Base-by-base conservation (phyloP, 2,113 vertebrate species). In the Antennarius striatus region DNA sequence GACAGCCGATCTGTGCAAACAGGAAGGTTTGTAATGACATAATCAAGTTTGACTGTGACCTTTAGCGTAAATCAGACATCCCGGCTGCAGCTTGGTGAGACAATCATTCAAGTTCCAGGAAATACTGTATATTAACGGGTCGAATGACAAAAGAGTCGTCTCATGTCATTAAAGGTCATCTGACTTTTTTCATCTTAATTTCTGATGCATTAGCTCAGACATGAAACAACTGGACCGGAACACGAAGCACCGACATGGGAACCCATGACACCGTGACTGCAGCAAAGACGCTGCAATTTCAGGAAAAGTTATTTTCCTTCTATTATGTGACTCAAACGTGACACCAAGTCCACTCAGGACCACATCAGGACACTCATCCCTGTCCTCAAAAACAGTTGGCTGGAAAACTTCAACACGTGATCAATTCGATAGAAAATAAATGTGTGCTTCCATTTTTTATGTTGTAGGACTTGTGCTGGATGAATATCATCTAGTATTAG, bases 101-200 rank as follows among this genome's bases (percentile, higher is more conserved):
- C 32, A 36, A 1, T 36, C 32, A 36, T 36, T 36, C 32, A 2
- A 7, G 7, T 36, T 36, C 42, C 47, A 64, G 66, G 29, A 77
- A 63, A 71, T 17, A n/a, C n/a, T n/a, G n/a, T n/a, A 57, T 22
- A 58, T 54, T 49, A 36, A 67, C 62, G 62, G 64, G 42, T 68
- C 16, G 2, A 56, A 45, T 59, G 52, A 73, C 8, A 42, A 52
- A 46, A 51, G 45, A 43, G 29, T 69, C 15, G 42, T 59, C n/a
- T 71, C 22, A 55, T 64, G 50, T 66, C 69, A 69, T 15, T 52
- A 52, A 62, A 76, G 69, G 71, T 79, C 63, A 71, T 56, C 62
- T 68, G 67, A 71, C 53, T 42, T 10, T 36, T 49, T 59, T 17
- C 39, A 68, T 68, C 46, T 14, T 63, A 28, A 56, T 10, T n/a